Evolutionary conservation across 2,888 invertebrate species (phyloP).

Genomic region (Seladonia tumulorum): DNA sequence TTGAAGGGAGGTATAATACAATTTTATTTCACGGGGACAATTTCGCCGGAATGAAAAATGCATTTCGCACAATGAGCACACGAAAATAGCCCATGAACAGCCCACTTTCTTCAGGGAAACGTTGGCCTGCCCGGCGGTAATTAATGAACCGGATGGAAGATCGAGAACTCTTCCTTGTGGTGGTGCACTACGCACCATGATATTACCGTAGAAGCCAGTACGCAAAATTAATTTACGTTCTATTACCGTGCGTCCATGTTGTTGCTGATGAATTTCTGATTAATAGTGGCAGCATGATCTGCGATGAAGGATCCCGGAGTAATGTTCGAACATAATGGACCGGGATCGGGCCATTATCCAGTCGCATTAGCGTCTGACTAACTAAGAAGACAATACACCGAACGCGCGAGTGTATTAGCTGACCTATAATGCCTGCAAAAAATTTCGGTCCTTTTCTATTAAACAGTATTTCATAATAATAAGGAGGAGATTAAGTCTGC

Average conservation of each 20-base stretch:
- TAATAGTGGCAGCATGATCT: conserved; percentile 36
- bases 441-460: not conserved
- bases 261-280: conserved; percentile 49
- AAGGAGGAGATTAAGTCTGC: not conserved
- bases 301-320: conserved; percentile 32
- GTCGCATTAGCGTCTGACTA: conserved; percentile 46
- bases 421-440: not conserved
- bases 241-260: conserved; percentile 18
- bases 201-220: not conserved
- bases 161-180: not conserved
- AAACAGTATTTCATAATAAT: not conserved
- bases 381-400: conserved; percentile 15
- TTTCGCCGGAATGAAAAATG: not conserved
- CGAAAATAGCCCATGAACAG: not conserved
- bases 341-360: conserved; percentile 46
- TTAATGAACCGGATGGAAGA: not conserved
- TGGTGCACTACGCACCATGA: too few relatives aligned
- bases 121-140: conserved; percentile 3
- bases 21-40: not conserved
- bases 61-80: not conserved
- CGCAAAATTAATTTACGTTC: conserved; percentile 43
- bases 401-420: not conserved
- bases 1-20: not conserved
- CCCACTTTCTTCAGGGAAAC: not conserved
- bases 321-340: conserved; percentile 62